Conservation (phyloP, 2,113 vertebrate species). For the Microtus ochrogaster region DNA sequence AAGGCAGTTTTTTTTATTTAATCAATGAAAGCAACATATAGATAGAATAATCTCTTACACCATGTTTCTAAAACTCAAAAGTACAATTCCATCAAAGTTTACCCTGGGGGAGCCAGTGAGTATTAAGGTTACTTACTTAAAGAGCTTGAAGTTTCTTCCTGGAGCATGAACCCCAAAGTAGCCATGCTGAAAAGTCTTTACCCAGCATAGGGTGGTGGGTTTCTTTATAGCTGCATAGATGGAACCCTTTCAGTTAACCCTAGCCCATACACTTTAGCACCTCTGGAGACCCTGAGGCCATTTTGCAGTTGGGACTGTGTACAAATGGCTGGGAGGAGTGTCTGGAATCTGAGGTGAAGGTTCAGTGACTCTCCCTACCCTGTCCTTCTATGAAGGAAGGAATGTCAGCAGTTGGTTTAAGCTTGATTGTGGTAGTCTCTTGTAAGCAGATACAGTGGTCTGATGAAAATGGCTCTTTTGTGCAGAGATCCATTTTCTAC, state of each 20-base stretch:
- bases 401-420: neutral
- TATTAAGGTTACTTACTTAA: neutral
- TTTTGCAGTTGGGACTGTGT: neutral
- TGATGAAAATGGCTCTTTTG: neutral
- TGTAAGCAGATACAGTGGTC: neutral
- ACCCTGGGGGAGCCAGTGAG: neutral
- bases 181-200: neutral
- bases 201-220: neutral
- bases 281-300: neutral
- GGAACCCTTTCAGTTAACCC: neutral
- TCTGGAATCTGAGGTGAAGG: neutral
- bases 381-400: neutral
- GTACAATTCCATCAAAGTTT: neutral
- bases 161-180: neutral
- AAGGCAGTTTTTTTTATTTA: no score
- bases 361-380: neutral
- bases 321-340: neutral
- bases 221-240: neutral
- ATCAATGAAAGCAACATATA: no score
- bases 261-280: neutral
- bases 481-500: neutral
- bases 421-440: neutral
- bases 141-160: neutral
- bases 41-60: no score
- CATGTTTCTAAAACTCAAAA: conserved; percentile 20